phyloP scores from a whole-genome alignment of 1,140 invertebrate species.

The Caenorhabditis brenneri region DNA sequence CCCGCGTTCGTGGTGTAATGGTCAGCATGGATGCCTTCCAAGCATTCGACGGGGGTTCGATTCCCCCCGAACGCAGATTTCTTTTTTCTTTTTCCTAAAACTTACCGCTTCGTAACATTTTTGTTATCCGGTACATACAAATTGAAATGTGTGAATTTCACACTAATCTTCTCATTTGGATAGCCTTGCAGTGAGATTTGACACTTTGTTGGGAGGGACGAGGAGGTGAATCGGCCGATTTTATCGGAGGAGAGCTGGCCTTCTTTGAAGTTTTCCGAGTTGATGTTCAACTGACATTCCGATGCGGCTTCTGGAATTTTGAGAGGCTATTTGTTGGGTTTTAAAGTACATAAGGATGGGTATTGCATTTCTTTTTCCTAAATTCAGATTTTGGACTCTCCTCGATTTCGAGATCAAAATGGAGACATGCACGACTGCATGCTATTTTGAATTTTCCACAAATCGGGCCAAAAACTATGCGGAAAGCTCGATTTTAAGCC shows the following conservation, averaged over 20 bases:
- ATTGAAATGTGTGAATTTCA: constrained; percentile 45
- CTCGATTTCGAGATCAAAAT: too few species aligned
- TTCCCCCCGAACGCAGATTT: constrained; percentile 4
- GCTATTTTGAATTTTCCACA: too few species aligned
- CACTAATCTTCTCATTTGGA: constrained; percentile 46
- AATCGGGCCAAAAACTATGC: too few species aligned
- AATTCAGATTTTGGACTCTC: too few species aligned
- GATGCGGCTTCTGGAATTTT: constrained; percentile 42
- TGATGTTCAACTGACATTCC: constrained; percentile 39
- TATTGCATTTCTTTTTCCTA: too few species aligned
- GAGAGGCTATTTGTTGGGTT: too few species aligned
- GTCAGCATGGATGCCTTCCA: constrained; percentile 51
- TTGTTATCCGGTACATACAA: constrained; percentile 49
- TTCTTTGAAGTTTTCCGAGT: constrained; percentile 32
- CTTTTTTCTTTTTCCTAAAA: neutral
- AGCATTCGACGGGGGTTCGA: constrained; percentile 40
- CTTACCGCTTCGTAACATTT: constrained; percentile 35
- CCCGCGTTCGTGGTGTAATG: constrained; percentile 46
- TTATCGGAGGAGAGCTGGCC: constrained; percentile 38
- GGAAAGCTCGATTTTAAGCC: too few species aligned
- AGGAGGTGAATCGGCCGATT: neutral
- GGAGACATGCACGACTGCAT: too few species aligned
- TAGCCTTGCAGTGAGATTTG: constrained; percentile 39
- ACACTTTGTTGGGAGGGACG: constrained; percentile 45
- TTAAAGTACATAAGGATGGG: too few species aligned